Conservation (phyloP, 2,797 vertebrate species). For the Anguilla obscura region DNA sequence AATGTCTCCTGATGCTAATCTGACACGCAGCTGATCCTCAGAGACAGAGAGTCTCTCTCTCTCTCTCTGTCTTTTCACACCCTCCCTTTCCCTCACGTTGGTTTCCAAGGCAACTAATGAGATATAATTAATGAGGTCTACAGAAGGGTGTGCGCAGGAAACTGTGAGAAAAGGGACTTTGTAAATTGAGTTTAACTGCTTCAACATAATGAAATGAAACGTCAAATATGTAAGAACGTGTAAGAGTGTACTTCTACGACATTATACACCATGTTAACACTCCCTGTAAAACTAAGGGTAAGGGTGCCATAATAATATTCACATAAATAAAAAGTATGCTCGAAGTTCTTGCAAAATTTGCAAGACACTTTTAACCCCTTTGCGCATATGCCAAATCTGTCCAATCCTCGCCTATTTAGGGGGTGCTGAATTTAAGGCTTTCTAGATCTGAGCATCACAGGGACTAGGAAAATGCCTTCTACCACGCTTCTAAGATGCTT, state of each 20-base stretch:
- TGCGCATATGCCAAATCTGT: too few species aligned
- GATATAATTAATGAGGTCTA: slow-evolving; percentile 54
- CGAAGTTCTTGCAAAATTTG: too few species aligned
- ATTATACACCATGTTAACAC: neutral
- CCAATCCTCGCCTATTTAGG: too few species aligned
- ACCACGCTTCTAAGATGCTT: too few species aligned
- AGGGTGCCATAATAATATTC: neutral
- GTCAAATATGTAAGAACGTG: slow-evolving; percentile 13
- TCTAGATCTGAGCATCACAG: too few species aligned
- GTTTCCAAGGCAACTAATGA: slow-evolving; percentile 58
- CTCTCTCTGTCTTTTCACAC: slow-evolving; percentile 47
- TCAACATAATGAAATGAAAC: slow-evolving; percentile 1
- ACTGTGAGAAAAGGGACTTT: neutral
- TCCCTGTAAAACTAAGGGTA: neutral
- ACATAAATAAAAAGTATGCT: too few species aligned
- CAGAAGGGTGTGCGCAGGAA: slow-evolving; percentile 20
- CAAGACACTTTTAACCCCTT: too few species aligned
- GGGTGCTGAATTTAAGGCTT: too few species aligned
- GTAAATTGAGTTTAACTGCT: slow-evolving; percentile 25
- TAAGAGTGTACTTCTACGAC: neutral
- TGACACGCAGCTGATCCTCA: slow-evolving; percentile 45
- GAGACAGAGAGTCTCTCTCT: slow-evolving; percentile 22
- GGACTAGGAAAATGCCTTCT: neutral
- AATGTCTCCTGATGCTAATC: slow-evolving; percentile 40
- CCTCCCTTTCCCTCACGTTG: slow-evolving; percentile 43